A percentile compares a stretch with the other conserved stretches of the same genome.
These are phyloP conservation scores for Marisa cornuarietis DNA, from an alignment of 1,140 invertebrate genomes.

Conservation along the genomic window DNA sequence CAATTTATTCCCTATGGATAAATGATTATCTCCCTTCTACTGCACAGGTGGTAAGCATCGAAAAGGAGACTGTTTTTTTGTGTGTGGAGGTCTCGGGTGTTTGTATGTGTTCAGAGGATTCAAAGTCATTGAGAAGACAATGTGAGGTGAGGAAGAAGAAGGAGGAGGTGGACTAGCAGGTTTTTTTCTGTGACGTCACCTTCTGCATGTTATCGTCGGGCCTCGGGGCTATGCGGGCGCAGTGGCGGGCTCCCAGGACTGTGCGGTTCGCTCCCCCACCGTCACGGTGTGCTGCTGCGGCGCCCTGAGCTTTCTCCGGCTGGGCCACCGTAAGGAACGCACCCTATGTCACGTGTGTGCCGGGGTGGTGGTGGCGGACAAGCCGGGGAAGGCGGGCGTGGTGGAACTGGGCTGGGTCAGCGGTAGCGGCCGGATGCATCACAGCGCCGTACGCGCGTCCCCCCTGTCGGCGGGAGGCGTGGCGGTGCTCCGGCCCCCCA, in stretches of 20 bases:
- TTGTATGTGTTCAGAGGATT: neutral
- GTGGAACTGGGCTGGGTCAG: neutral
- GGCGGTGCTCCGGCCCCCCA: conserved; percentile 37
- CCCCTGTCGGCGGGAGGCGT: conserved; percentile 17
- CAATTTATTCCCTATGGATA: no score
- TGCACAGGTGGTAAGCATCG: no score
- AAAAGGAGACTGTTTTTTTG: no score
- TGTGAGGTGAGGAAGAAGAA: neutral
- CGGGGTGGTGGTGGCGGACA: conserved; percentile 3
- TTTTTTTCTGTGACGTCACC: no score
- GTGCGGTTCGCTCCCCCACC: conserved; percentile 1
- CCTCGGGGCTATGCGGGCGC: neutral
- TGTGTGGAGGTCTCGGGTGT: no score
- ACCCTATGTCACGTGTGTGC: conserved; percentile 25
- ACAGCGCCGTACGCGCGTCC: conserved; percentile 16
- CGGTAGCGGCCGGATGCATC: conserved; percentile 26
- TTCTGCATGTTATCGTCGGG: no score
- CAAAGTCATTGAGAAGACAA: neutral
- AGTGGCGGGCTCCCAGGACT: neutral
- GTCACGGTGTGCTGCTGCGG: conserved; percentile 27
- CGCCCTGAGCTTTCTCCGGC: conserved; percentile 27
- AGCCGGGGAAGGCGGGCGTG: neutral
- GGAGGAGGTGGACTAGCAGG: no score
- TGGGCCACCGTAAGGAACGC: conserved; percentile 21
- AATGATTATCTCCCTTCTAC: no score